These are phyloP conservation scores for Ephialtes manifestator DNA, from an alignment of 2,888 invertebrate genomes.

Conservation along the genomic window DNA sequence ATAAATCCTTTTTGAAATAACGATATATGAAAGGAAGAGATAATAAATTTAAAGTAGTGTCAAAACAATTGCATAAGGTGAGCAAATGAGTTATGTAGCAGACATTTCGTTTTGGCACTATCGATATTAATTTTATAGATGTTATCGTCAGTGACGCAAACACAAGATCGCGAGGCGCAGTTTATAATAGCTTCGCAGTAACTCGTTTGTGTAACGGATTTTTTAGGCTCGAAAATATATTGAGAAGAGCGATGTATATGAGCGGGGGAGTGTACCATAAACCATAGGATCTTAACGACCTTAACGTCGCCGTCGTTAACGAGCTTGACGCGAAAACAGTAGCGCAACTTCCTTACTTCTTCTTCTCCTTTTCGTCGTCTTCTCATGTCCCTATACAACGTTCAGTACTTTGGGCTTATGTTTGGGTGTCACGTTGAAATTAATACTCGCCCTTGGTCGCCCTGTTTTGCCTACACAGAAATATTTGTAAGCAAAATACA, in stretches of 20 bases:
- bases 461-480: not conserved
- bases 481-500: not conserved
- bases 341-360: constrained; percentile 46
- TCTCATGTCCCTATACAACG: constrained; percentile 4
- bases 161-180: not conserved
- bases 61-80: not conserved
- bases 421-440: constrained; percentile 11
- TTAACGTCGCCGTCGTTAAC: constrained; percentile 63
- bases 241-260: not conserved
- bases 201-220: constrained; percentile 31
- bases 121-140: constrained; percentile 5
- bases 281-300: constrained; percentile 58
- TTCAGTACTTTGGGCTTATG: constrained; percentile 9
- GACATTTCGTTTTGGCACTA: not conserved
- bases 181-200: not conserved
- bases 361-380: constrained; percentile 6
- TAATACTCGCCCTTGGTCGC: not conserved
- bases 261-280: constrained; percentile 34
- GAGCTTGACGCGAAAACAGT: constrained; percentile 66
- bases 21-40: not conserved
- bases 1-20: not conserved
- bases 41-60: not conserved
- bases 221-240: constrained; percentile 27
- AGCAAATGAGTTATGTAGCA: not conserved
- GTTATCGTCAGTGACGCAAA: constrained; percentile 1